These are phyloP conservation scores for Chrysopa pallens DNA, from an alignment of 1,140 invertebrate genomes.

Conservation along the genomic window DNA sequence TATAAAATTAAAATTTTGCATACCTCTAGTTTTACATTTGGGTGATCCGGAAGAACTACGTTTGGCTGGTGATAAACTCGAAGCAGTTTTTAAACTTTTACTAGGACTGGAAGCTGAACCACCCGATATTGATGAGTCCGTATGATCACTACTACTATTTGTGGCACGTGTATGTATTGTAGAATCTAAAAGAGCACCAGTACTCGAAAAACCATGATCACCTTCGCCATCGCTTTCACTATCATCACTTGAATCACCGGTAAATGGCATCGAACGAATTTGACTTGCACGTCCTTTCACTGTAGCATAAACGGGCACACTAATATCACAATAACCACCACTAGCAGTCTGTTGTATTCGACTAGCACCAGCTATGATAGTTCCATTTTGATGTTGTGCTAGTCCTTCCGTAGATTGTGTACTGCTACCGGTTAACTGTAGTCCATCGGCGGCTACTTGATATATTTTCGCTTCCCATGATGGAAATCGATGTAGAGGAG, in stretches of 20 bases:
- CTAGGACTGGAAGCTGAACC: conserved; percentile 49
- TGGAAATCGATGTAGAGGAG: conserved; percentile 73
- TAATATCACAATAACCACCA: conserved; percentile 65
- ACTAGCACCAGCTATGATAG: conserved; percentile 6
- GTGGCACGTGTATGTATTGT: conserved; percentile 23
- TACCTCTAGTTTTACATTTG: conserved; percentile 53
- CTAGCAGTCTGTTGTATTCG: conserved; percentile 19
- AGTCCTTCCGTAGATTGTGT: conserved; percentile 5
- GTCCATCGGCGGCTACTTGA: conserved; percentile 67
- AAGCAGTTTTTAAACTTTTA: conserved; percentile 67
- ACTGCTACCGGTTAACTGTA: conserved; percentile 27
- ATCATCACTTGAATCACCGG: conserved; percentile 86
- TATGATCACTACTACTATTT: conserved; percentile 27
- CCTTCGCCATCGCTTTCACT: conserved; percentile 77
- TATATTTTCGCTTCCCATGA: conserved; percentile 93
- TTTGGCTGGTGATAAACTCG: conserved; percentile 66
- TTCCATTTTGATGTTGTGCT: background rate
- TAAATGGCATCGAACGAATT: conserved; percentile 88
- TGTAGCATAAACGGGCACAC: conserved; percentile 86
- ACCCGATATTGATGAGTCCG: conserved; percentile 25
- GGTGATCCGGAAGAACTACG: conserved; percentile 48
- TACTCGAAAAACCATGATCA: conserved; percentile 26
- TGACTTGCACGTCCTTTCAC: conserved; percentile 92
- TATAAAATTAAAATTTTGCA: background rate
- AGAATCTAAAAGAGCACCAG: conserved; percentile 18